Conservation (phyloP, 2,113 vertebrate species). For the Macquaria australasica region DNA sequence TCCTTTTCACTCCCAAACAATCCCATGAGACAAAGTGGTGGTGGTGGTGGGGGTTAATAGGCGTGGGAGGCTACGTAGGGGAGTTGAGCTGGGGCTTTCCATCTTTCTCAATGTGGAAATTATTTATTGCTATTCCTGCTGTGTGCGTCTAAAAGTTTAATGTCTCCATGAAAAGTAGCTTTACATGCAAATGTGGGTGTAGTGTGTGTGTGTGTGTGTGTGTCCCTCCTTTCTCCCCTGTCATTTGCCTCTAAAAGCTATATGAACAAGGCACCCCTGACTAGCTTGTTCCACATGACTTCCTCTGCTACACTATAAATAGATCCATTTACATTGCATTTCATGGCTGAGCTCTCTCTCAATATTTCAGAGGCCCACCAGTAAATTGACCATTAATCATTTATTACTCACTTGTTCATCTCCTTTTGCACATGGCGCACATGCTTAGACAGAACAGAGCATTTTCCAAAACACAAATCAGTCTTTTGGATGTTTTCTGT, state of each 20-base stretch:
- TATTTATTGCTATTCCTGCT: conserved; percentile 71
- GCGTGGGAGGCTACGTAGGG: conserved; percentile 16
- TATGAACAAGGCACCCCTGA: conserved; percentile 52
- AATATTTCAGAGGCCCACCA: conserved; percentile 75
- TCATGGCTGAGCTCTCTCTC: conserved; percentile 75
- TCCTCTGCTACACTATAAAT: conserved; percentile 75
- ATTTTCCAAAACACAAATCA: not conserved
- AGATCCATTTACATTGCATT: conserved; percentile 80
- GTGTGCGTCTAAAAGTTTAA: conserved; percentile 72
- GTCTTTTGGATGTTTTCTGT: not conserved
- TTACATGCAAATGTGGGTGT: conserved; percentile 77
- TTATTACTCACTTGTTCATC: conserved; percentile 67
- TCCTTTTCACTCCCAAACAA: conserved; percentile 57
- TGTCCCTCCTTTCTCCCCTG: conserved; percentile 22
- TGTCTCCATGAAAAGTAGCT: conserved; percentile 63
- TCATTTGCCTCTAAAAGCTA: conserved; percentile 74
- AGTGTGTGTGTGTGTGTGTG: conserved; percentile 23
- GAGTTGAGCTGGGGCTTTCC: conserved; percentile 48
- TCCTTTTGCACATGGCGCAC: conserved; percentile 33
- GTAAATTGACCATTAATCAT: conserved; percentile 80
- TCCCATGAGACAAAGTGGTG: conserved; percentile 34
- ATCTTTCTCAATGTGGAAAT: conserved; percentile 67
- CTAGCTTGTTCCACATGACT: conserved; percentile 62
- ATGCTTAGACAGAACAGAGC: not conserved
- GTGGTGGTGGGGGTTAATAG: not conserved